These are phyloP conservation scores for Trachelus tabidus DNA, from an alignment of 2,888 invertebrate genomes.

Conservation along the genomic window DNA sequence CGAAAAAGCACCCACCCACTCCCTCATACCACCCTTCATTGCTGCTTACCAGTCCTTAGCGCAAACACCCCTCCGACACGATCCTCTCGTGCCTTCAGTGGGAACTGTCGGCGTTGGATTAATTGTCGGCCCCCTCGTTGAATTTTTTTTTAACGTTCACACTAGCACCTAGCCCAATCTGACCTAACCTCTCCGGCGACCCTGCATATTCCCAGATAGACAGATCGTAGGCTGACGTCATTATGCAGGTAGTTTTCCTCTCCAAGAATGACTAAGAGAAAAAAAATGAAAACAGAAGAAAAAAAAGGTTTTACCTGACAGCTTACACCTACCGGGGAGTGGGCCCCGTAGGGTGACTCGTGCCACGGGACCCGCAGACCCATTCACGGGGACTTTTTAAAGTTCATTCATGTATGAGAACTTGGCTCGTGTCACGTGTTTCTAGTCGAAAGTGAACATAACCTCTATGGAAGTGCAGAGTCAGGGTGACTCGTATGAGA, in stretches of 20 bases:
- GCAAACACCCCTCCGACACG: conserved; percentile 21
- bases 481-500: conserved; percentile 1
- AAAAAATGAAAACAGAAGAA: conserved; percentile 23
- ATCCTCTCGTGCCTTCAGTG: conserved; percentile 16
- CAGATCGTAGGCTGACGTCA: background rate
- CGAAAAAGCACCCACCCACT: conserved; percentile 15
- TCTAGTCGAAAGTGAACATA: background rate
- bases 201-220: background rate
- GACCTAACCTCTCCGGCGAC: background rate
- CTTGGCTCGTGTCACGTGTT: background rate
- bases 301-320: conserved; percentile 1
- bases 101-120: conserved; percentile 17
- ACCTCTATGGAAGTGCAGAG: background rate
- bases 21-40: conserved; percentile 18
- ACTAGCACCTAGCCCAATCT: background rate
- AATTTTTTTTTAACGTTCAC: background rate
- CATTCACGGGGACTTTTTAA: conserved; percentile 40
- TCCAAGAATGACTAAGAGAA: conserved; percentile 43
- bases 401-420: conserved; percentile 33
- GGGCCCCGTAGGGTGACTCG: conserved; percentile 34
- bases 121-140: background rate
- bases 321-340: conserved; percentile 6
- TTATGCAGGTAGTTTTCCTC: conserved; percentile 48
- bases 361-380: conserved; percentile 37
- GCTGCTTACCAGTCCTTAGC: conserved; percentile 14